These are phyloP conservation scores for Aphaenogaster rudis DNA, from an alignment of 1,140 invertebrate genomes.

Conservation along the genomic window DNA sequence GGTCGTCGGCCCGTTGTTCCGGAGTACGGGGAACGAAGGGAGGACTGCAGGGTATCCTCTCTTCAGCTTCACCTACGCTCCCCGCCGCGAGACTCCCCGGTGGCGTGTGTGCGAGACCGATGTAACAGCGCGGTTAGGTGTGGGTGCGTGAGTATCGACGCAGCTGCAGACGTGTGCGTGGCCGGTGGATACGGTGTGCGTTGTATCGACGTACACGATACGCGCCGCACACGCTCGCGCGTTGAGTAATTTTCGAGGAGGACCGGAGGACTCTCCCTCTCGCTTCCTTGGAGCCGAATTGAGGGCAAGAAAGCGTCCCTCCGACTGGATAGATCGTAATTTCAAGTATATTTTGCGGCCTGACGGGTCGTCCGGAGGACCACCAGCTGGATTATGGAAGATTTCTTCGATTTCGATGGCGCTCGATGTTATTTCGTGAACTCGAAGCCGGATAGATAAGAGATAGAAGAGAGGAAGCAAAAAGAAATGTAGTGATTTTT, in stretches of 20 bases:
- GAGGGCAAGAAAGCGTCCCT: constrained; percentile 68
- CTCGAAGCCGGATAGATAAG: not conserved
- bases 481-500: not conserved
- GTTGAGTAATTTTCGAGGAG: constrained; percentile 76
- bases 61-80: constrained; percentile 35
- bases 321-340: constrained; percentile 71
- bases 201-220: constrained; percentile 35
- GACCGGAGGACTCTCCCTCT: constrained; percentile 39
- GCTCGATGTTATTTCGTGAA: constrained; percentile 51
- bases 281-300: constrained; percentile 68
- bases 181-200: constrained; percentile 7
- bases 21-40: constrained; percentile 67
- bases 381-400: constrained; percentile 52
- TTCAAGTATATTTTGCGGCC: constrained; percentile 65
- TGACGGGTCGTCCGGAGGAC: constrained; percentile 22
- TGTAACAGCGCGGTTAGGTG: constrained; percentile 13
- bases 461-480: not conserved
- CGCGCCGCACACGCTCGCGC: constrained; percentile 53
- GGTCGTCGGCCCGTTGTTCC: constrained; percentile 69
- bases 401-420: constrained; percentile 51
- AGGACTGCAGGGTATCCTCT: constrained; percentile 57
- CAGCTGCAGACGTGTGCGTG: not conserved
- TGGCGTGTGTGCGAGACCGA: constrained; percentile 20
- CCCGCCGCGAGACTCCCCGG: constrained; percentile 11
- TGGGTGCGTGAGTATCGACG: constrained; percentile 13